These are phyloP conservation scores for Trichopoda pennipes DNA, from an alignment of 2,888 invertebrate genomes.

Conservation along the genomic window DNA sequence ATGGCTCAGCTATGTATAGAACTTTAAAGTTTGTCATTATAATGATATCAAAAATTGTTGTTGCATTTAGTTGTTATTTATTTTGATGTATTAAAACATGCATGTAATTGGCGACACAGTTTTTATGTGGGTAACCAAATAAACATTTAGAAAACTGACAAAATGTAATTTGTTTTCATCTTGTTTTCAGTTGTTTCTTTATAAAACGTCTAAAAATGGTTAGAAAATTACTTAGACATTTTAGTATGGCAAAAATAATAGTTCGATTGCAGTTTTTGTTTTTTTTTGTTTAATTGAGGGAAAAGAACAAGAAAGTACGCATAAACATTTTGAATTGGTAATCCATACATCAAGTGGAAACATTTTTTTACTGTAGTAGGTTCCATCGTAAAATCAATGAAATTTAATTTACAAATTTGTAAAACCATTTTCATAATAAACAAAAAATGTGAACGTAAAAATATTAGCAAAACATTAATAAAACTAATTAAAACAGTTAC, in stretches of 20 bases:
- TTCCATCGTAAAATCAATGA: too few species aligned
- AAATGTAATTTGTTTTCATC: constrained; percentile 21
- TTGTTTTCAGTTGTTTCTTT: constrained; percentile 25
- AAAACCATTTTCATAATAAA: too few species aligned
- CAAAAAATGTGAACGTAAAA: too few species aligned
- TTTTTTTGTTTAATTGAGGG: too few species aligned
- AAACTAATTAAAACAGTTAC: too few species aligned
- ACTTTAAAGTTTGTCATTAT: constrained; percentile 51
- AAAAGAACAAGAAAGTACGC: too few species aligned
- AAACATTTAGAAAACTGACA: constrained; percentile 26
- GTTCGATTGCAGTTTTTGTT: constrained; percentile 9
- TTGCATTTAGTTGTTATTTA: constrained; percentile 10
- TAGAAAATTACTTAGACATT: constrained; percentile 53
- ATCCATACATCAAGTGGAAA: too few species aligned
- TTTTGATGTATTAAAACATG: constrained; percentile 62
- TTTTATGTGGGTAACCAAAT: constrained; percentile 51
- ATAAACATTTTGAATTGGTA: too few species aligned
- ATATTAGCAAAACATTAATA: too few species aligned
- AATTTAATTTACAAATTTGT: too few species aligned
- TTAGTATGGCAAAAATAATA: constrained; percentile 36
- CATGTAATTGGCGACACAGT: constrained; percentile 68
- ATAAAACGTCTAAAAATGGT: constrained; percentile 29
- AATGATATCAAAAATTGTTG: constrained; percentile 46
- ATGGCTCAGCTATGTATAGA: constrained; percentile 40
- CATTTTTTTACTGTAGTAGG: too few species aligned